These are phyloP conservation scores for Prenolepis imparis DNA, from an alignment of 2,888 invertebrate genomes.

Conservation along the genomic window DNA sequence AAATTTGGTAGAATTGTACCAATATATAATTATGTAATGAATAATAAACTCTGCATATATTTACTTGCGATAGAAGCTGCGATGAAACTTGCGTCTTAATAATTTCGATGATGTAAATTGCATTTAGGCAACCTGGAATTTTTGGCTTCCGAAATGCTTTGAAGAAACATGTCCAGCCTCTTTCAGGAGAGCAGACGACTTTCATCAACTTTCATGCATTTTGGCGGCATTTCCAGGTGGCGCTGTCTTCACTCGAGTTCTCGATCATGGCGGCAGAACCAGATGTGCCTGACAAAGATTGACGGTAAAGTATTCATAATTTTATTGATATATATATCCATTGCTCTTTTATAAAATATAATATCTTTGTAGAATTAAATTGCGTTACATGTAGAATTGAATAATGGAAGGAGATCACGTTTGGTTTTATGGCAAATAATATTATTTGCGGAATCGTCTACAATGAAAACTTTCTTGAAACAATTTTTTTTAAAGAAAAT, in stretches of 20 bases:
- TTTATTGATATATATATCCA: neutral
- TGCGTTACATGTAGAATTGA: neutral
- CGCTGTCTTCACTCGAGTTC: neutral
- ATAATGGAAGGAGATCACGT: neutral
- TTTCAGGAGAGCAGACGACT: constrained; percentile 19
- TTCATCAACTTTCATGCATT: constrained; percentile 10
- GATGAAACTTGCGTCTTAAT: neutral
- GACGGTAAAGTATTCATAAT: neutral
- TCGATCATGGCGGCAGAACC: neutral
- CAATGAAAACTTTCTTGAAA: neutral
- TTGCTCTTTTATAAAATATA: neutral
- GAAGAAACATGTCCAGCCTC: neutral
- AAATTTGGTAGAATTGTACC: neutral
- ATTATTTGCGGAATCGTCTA: neutral
- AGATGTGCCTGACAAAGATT: neutral
- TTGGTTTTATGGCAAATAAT: neutral
- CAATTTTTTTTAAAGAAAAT: neutral
- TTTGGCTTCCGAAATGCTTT: neutral
- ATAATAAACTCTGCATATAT: neutral
- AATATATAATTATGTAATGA: neutral
- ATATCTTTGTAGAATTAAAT: neutral
- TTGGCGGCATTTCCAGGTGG: constrained; percentile 37
- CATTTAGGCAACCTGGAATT: neutral
- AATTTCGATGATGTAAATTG: neutral
- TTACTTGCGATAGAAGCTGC: neutral